Base-by-base conservation (phyloP, 2,888 invertebrate species). In the Chymomyza caudatula region DNA sequence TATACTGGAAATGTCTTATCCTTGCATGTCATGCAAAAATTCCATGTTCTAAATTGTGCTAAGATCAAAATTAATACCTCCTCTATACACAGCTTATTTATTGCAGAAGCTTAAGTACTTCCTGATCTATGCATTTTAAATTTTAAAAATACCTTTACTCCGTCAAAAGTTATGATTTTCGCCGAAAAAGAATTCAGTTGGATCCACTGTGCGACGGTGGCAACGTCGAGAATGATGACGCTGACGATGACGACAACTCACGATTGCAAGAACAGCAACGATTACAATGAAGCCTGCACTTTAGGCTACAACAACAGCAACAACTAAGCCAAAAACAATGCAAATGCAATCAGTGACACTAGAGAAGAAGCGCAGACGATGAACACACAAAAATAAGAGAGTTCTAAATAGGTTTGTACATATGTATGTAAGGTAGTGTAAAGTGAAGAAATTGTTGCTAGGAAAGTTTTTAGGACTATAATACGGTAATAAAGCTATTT, bases 341-440 rank as follows among this genome's bases (percentile, higher is more conserved):
- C 58, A 67, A 71, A 69, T 76, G 78, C 76, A 78, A 85, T 73
- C 71, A 78, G 63, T 63, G 62, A 55, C 68, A 60, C 67, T 65
- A 68, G 55, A 61, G 49, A 62, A 49, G 61, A 64, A 61, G 23
- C 11, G 44, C 56, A 55, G 49, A 66, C 65, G 54, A 37, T 47
- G 55, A 47, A 47, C 5, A 47, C 15, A 47, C 17, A 19, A 47
- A 47, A 47, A 47, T 11, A 37, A 37, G n/a, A 37, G 29, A 37
- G 29, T 11, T 11, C 11, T 2, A 0, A 0, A 29, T 29, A 29
- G 2, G 22, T 22, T 2, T 4, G 4, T 23, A 22, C n/a, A 11
- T 52, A 4, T 3, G 5, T 13, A 44, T n/a, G n/a, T n/a, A 13
- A 58, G 44, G 43, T 17, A 43, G 19, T 15, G 43, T 8, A 13